Evolutionary conservation across 2,888 invertebrate genomes (phyloP).

Genomic region (Prosapia bicincta): DNA sequence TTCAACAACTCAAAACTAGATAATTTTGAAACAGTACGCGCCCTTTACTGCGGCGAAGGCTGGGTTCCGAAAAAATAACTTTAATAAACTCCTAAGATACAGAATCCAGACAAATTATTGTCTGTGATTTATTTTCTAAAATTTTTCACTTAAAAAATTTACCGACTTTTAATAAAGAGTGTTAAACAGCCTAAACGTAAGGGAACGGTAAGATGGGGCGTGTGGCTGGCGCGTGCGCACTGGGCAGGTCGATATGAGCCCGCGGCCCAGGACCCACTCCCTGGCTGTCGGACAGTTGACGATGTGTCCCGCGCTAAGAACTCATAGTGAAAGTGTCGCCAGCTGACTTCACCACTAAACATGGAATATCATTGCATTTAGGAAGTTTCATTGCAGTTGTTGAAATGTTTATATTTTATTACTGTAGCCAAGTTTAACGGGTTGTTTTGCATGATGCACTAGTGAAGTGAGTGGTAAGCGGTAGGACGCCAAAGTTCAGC

Average conservation of each 20-base stretch:
- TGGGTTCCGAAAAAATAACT: too few species aligned
- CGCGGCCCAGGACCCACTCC: neutral
- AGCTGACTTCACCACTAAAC: neutral
- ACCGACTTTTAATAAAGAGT: neutral
- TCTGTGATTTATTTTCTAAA: too few species aligned
- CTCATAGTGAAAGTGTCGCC: neutral
- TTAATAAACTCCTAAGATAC: too few species aligned
- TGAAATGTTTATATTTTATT: neutral
- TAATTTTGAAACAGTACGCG: too few species aligned
- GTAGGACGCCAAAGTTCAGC: neutral
- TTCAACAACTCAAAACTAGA: too few species aligned
- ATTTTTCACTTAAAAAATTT: too few species aligned
- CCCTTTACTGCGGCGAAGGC: too few species aligned
- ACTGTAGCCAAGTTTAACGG: neutral
- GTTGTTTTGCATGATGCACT: neutral
- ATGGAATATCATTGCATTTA: too few species aligned
- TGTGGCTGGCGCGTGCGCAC: neutral
- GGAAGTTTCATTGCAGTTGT: neutral
- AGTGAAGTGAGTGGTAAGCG: neutral
- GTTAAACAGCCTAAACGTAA: neutral
- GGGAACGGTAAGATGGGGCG: neutral
- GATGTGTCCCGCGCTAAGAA: neutral
- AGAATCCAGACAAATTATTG: too few species aligned
- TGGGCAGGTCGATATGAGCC: neutral
- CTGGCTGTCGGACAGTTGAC: neutral